phyloP scores from a whole-genome alignment of 2,797 vertebrate genomes.

The Remorina albescens region DNA sequence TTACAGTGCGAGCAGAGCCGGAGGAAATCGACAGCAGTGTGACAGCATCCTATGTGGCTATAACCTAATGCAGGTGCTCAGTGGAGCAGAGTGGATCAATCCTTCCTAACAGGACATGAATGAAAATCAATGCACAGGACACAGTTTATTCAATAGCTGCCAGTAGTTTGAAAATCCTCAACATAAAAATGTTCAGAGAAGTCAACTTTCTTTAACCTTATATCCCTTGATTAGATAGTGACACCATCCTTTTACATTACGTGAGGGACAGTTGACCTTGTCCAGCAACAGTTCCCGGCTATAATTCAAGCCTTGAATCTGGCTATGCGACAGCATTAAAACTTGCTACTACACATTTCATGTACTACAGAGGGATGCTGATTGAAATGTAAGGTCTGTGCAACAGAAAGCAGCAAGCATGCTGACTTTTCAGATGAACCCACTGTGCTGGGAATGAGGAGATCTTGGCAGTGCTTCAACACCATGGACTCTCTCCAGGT shows the following conservation, averaged over 20 bases:
- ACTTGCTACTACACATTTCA: constrained; percentile 14
- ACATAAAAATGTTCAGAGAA: constrained; percentile 19
- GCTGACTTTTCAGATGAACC: constrained; percentile 34
- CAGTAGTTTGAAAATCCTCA: constrained; percentile 33
- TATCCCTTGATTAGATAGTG: constrained; percentile 18
- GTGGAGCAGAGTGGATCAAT: constrained; percentile 70
- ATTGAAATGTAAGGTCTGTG: constrained; percentile 17
- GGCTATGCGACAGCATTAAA: constrained; percentile 17
- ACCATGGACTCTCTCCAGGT: constrained; percentile 44
- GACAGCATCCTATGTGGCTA: constrained; percentile 46
- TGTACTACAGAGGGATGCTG: background rate
- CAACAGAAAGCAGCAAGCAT: constrained; percentile 17
- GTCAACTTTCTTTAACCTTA: constrained; percentile 43
- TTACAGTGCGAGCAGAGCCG: constrained; percentile 36
- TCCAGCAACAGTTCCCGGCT: background rate
- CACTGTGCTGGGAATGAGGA: constrained; percentile 33
- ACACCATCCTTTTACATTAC: background rate
- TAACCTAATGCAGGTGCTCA: constrained; percentile 62
- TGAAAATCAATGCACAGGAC: constrained; percentile 76
- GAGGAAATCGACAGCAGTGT: constrained; percentile 35
- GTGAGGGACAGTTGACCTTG: constrained; percentile 16
- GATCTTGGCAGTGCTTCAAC: constrained; percentile 35
- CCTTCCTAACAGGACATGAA: constrained; percentile 67
- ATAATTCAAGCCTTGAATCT: constrained; percentile 1
- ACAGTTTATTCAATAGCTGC: constrained; percentile 56